These are phyloP conservation scores for Ichneumon xanthorius DNA, from an alignment of 2,888 invertebrate species.

Conservation along the genomic window DNA sequence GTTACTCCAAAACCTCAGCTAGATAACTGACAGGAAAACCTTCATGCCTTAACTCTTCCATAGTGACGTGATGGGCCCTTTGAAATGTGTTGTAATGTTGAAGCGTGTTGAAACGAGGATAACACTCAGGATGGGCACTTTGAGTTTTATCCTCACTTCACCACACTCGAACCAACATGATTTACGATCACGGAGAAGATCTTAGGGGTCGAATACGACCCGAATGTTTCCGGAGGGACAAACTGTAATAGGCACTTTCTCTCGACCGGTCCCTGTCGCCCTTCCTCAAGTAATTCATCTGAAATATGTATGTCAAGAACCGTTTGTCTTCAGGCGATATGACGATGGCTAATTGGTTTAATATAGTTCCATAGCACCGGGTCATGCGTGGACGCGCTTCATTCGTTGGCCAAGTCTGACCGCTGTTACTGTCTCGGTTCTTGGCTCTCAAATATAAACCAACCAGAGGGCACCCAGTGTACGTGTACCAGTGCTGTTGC, in stretches of 20 bases:
- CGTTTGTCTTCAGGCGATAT: constrained; percentile 32
- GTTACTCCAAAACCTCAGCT: not conserved
- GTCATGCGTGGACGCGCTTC: constrained; percentile 33
- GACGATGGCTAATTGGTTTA: constrained; percentile 55
- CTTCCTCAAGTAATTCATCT: constrained; percentile 13
- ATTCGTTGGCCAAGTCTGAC: constrained; percentile 41
- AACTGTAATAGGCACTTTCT: not conserved
- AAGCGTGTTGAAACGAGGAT: not conserved
- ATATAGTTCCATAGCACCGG: constrained; percentile 33
- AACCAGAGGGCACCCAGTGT: not conserved
- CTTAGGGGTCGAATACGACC: not conserved
- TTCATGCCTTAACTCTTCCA: not conserved
- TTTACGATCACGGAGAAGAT: not conserved
- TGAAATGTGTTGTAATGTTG: not conserved
- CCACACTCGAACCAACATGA: not conserved
- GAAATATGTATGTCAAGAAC: constrained; percentile 35
- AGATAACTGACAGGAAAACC: not conserved
- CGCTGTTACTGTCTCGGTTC: not conserved
- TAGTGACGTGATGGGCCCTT: not conserved
- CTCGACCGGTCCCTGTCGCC: constrained; percentile 13
- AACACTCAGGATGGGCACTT: not conserved
- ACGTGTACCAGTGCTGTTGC: not conserved
- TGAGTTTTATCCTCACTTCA: not conserved
- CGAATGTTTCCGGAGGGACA: not conserved
- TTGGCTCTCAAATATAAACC: constrained; percentile 22